phyloP scores from a whole-genome alignment of 2,888 invertebrate species.

The Phyllotreta cruciferae region DNA sequence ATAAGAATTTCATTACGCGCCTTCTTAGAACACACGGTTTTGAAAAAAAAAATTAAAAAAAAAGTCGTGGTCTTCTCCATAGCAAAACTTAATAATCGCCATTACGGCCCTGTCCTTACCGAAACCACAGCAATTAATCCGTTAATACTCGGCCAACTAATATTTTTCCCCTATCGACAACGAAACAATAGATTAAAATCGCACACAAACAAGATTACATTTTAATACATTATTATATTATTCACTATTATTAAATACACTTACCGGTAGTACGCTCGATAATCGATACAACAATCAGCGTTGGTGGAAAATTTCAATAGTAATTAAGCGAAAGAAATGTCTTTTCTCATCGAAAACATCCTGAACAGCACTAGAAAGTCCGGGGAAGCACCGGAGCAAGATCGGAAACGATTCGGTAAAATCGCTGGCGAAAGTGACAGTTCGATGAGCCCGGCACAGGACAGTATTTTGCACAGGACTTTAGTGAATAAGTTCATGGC shows the following conservation, averaged over 20 bases:
- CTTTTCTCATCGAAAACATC: constrained; percentile 24
- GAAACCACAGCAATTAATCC: constrained; percentile 28
- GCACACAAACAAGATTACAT: too few species aligned
- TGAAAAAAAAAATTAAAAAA: background rate
- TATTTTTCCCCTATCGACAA: constrained; percentile 26
- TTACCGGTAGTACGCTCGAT: too few species aligned
- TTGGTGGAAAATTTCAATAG: too few species aligned
- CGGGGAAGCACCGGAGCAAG: background rate
- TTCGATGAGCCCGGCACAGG: background rate
- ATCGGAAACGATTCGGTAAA: too few species aligned
- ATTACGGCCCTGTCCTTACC: constrained; percentile 12
- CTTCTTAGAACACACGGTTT: too few species aligned
- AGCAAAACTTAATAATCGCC: too few species aligned
- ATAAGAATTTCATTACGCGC: too few species aligned
- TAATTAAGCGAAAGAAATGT: constrained; percentile 1
- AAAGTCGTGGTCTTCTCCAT: background rate
- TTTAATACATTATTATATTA: too few species aligned
- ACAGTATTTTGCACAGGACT: constrained; percentile 26
- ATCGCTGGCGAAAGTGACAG: too few species aligned
- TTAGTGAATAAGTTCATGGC: constrained; percentile 23
- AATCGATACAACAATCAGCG: too few species aligned
- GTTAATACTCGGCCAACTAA: constrained; percentile 24
- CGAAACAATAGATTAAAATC: background rate
- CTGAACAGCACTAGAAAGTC: constrained; percentile 10
- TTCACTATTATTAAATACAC: too few species aligned